These are phyloP conservation scores for Puntigrus tetrazona DNA, from an alignment of 2,113 vertebrate species.

Conservation along the genomic window DNA sequence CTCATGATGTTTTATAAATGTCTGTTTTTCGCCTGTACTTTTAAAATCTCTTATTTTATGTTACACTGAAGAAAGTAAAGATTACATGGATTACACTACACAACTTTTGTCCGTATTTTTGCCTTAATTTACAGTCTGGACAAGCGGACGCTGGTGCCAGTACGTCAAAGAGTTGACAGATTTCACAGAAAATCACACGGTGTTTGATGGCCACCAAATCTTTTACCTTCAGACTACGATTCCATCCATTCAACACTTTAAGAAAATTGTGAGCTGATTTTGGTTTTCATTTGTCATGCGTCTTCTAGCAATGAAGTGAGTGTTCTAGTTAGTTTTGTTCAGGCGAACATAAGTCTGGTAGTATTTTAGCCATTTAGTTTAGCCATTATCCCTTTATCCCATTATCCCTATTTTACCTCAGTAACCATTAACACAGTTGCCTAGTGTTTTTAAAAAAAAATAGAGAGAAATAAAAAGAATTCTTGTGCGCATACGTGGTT, in stretches of 20 bases:
- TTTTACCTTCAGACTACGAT: not conserved
- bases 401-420: not conserved
- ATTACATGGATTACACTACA: not conserved
- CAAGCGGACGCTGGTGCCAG: not conserved
- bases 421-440: not conserved
- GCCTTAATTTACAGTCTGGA: not conserved
- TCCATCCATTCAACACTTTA: not conserved
- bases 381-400: no score
- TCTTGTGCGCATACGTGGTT: slow-evolving; percentile 1
- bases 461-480: not conserved
- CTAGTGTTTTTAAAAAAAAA: not conserved
- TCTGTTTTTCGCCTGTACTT: not conserved
- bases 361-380: not conserved
- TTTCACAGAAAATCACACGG: not conserved
- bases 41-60: not conserved
- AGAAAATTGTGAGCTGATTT: not conserved
- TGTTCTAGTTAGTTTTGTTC: not conserved
- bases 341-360: not conserved
- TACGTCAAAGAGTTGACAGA: not conserved
- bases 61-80: not conserved
- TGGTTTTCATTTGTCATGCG: not conserved
- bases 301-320: not conserved
- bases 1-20: not conserved
- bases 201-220: not conserved
- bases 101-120: not conserved